phyloP scores from a whole-genome alignment of 2,888 invertebrate species.

The Tortrix viridana region DNA sequence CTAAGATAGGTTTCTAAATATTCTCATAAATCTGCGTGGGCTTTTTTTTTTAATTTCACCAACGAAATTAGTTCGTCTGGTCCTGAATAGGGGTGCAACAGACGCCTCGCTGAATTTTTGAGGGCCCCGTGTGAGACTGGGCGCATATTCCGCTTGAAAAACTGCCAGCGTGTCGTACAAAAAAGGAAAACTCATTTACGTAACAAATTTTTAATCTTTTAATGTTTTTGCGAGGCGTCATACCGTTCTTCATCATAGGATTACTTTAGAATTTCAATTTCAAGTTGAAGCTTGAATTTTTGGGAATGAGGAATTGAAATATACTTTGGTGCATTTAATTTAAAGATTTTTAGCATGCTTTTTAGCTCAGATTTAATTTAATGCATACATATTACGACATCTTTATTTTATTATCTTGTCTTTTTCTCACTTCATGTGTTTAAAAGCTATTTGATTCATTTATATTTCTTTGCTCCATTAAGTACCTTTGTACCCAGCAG shows the following conservation, averaged over 20 bases:
- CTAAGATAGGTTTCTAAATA: too few species aligned
- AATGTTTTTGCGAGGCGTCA: conserved; percentile 48
- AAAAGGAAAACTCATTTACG: conserved; percentile 59
- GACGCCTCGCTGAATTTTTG: conserved; percentile 74
- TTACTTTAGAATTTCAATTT: conserved; percentile 32
- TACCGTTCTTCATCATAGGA: conserved; percentile 31
- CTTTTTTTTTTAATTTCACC: too few species aligned
- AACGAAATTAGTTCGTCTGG: too few species aligned
- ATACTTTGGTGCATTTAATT: conserved; percentile 9
- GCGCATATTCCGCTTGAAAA: conserved; percentile 71
- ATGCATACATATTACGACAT: too few species aligned
- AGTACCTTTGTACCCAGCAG: too few species aligned
- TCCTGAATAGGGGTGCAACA: conserved; percentile 58
- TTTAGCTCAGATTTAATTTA: too few species aligned
- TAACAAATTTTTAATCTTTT: conserved; percentile 60
- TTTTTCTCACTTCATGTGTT: too few species aligned
- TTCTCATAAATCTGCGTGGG: too few species aligned
- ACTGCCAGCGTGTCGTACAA: conserved; percentile 60
- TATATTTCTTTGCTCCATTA: too few species aligned
- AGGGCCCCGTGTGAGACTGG: conserved; percentile 66
- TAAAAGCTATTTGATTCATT: too few species aligned
- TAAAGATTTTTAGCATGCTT: too few species aligned
- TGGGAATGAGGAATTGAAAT: conserved; percentile 15
- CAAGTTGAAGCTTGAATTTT: conserved; percentile 23
- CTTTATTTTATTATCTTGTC: too few species aligned